Evolutionary conservation across 1,140 invertebrate genomes (phyloP), one percentile per base, ranked within the genome.

Genomic region (Aphidius gifuensis): DNA sequence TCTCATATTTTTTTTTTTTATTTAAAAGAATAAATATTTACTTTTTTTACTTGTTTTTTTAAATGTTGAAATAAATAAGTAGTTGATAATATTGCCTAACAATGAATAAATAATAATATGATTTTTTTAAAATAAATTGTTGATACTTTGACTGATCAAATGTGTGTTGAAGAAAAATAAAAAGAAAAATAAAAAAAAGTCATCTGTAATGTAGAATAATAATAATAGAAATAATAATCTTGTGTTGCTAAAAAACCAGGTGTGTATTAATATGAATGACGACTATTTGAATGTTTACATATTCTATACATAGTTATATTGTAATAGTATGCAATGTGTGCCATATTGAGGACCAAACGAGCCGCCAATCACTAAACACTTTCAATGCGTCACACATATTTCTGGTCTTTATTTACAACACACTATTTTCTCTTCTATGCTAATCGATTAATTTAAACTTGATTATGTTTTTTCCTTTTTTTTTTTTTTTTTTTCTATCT

Each of bases 151-250:
- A 32, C 23, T 32, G 23, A 32, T 32, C 23, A 32, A 53, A 87
- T 86, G 72, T 87, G 83, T n/a, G 82, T 81, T 53, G 82, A 83
- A 54, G 86, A 86, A 87, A 71, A 2, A 69, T 72, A 67, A 74
- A 66, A 21, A 57, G 16, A 16, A 16, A 16, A 16, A 16, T 57
- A n/a, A 6, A n/a, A 55, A 32, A 32, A 32, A 32, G 2, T 5
- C 6, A 39, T 9, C 8, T 9, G 16, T 38, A 7, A 39, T 23
- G 23, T 9, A 40, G 1, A 32, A 32, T 32, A 32, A 32, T 32
- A 32, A 32, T 32, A 32, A 11, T 9, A 50, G 46, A 48, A 62
- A 44, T 58, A 62, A 70, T 64, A 59, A 48, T 60, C 59, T 62
- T 42, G 40, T 46, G 23, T 64, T 66, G 68, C 62, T 67, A 62